Conservation (phyloP, 2,113 vertebrate genomes). For the Lophotis ruficrista region DNA sequence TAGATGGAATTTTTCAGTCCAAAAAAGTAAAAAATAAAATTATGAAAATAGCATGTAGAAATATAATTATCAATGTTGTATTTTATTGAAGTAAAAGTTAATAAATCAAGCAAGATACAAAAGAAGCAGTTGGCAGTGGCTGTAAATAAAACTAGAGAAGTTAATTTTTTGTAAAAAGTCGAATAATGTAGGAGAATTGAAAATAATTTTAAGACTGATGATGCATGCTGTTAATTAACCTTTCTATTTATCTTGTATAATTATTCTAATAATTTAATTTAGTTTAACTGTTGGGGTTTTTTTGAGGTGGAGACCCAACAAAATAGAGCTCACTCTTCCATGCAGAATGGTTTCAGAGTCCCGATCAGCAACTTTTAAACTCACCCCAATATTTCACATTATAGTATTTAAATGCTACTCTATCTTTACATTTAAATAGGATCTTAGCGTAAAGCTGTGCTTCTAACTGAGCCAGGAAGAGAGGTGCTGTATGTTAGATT, state of each 20-base stretch:
- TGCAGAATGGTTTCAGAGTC: neutral
- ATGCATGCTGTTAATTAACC: neutral
- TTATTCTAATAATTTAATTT: neutral
- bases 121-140: neutral
- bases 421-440: neutral
- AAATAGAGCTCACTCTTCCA: neutral
- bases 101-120: neutral
- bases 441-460: neutral
- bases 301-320: rapidly evolving
- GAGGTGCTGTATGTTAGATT: neutral
- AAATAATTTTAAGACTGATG: neutral
- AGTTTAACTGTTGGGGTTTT: neutral
- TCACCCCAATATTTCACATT: neutral
- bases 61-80: neutral
- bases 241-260: neutral
- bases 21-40: neutral
- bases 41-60: neutral
- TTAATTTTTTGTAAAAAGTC: neutral
- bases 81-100: neutral
- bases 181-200: neutral
- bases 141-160: neutral
- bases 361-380: neutral
- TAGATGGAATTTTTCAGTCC: neutral
- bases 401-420: neutral
- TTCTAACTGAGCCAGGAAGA: neutral